A percentile compares a stretch with the other conserved stretches of the same genome.
phyloP scores from a whole-genome alignment of 1,140 invertebrate species.

The Popillia japonica region DNA sequence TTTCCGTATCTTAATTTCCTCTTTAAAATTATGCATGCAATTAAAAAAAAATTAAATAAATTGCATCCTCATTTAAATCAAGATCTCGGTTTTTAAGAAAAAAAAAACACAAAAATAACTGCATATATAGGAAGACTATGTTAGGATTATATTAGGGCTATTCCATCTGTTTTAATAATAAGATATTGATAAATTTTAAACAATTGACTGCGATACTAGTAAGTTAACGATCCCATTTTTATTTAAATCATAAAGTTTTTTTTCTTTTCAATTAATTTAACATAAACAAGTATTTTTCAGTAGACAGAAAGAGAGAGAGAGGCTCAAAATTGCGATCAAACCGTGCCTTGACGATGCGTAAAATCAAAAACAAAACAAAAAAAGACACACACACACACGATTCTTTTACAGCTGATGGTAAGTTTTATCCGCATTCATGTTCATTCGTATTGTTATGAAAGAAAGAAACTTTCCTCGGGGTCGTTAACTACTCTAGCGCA shows the following conservation, averaged over 20 bases:
- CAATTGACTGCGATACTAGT: not conserved
- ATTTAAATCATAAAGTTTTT: no score
- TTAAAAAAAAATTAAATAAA: no score
- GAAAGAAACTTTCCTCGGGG: not conserved
- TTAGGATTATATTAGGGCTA: no score
- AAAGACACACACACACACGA: not conserved
- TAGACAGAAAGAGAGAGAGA: not conserved
- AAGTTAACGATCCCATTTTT: not conserved
- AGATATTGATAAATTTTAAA: no score
- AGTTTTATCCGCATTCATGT: not conserved
- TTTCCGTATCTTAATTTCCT: no score
- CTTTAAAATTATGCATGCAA: no score
- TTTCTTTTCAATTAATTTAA: not conserved
- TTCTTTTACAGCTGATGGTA: constrained; percentile 24
- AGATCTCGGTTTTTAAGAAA: no score
- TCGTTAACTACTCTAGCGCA: constrained; percentile 20
- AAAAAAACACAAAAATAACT: no score
- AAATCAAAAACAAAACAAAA: not conserved
- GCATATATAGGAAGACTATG: no score
- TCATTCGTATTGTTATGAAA: not conserved
- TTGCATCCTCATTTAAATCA: no score
- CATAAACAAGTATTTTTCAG: not conserved
- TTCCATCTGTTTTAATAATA: no score
- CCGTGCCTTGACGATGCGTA: not conserved
- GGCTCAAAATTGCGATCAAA: not conserved